Percentiles rank a stretch among this genome's conserved stretches.
Conservation (phyloP, 2,113 vertebrate species). For the Thamnophis sirtalis region DNA sequence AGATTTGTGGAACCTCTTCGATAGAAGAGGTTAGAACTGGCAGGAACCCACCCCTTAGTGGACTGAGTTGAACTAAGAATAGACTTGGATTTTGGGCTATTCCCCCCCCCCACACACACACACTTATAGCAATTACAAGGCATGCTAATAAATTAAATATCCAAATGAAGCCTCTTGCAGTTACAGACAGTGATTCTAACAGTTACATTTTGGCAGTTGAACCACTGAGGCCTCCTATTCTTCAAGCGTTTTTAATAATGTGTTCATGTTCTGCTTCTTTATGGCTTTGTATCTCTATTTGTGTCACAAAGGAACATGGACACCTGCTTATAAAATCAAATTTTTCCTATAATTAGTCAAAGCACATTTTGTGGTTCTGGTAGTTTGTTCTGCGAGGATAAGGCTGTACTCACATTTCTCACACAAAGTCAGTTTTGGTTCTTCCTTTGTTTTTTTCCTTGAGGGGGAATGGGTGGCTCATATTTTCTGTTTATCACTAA, state of each 20-base stretch:
- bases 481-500: slow-evolving; percentile 58
- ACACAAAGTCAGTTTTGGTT: slow-evolving; percentile 45
- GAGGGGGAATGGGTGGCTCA: slow-evolving; percentile 20
- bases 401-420: not conserved
- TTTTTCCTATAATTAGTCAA: slow-evolving; percentile 60
- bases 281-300: not conserved
- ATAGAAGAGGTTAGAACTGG: too few species aligned
- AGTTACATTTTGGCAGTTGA: slow-evolving; percentile 58
- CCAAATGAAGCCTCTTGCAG: not conserved
- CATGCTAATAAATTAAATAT: not conserved
- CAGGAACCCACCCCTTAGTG: too few species aligned
- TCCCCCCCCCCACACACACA: too few species aligned
- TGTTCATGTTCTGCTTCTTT: not conserved
- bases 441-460: slow-evolving; percentile 41
- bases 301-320: not conserved
- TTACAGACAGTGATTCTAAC: slow-evolving; percentile 25
- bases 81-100: not conserved
- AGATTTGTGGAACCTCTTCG: too few species aligned
- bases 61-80: not conserved
- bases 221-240: not conserved
- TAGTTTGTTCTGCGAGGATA: slow-evolving; percentile 42
- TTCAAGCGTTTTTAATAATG: not conserved
- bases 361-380: slow-evolving; percentile 52
- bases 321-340: slow-evolving; percentile 14
- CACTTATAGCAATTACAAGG: not conserved